These are phyloP conservation scores for Rhopalosiphum nymphaeae DNA, from an alignment of 2,888 invertebrate genomes.

Conservation along the genomic window DNA sequence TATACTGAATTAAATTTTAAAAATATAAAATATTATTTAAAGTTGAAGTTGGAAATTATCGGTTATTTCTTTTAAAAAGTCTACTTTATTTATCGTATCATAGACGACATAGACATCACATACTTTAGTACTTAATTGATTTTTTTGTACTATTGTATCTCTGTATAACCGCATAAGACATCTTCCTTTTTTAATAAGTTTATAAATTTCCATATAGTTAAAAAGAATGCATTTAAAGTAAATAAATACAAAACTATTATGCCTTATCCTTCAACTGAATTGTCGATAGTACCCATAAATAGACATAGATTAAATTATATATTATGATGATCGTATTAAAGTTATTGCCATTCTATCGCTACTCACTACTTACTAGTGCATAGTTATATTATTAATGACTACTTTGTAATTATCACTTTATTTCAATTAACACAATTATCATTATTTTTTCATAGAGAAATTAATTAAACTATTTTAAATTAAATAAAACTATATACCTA, in stretches of 20 bases:
- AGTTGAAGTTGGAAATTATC: too few relatives aligned
- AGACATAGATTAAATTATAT: background rate
- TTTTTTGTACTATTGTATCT: background rate
- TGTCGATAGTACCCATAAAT: background rate
- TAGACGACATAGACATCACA: background rate
- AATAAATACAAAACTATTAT: too few relatives aligned
- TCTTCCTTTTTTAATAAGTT: background rate
- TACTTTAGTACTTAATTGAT: background rate
- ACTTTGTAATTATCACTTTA: background rate
- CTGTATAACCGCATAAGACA: background rate
- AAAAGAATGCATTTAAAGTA: background rate
- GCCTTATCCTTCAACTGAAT: background rate
- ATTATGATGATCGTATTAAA: background rate
- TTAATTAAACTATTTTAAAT: too few relatives aligned
- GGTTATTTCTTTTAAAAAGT: background rate
- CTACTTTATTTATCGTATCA: background rate
- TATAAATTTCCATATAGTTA: background rate
- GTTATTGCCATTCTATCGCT: background rate
- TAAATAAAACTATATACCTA: too few relatives aligned
- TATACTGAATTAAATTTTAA: too few relatives aligned
- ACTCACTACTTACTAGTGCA: too few relatives aligned
- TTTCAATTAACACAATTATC: too few relatives aligned
- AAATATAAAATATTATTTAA: too few relatives aligned
- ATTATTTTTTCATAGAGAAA: too few relatives aligned
- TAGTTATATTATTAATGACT: background rate